phyloP scores from a whole-genome alignment of 2,113 vertebrate genomes.

The Aplodontia rufa region DNA sequence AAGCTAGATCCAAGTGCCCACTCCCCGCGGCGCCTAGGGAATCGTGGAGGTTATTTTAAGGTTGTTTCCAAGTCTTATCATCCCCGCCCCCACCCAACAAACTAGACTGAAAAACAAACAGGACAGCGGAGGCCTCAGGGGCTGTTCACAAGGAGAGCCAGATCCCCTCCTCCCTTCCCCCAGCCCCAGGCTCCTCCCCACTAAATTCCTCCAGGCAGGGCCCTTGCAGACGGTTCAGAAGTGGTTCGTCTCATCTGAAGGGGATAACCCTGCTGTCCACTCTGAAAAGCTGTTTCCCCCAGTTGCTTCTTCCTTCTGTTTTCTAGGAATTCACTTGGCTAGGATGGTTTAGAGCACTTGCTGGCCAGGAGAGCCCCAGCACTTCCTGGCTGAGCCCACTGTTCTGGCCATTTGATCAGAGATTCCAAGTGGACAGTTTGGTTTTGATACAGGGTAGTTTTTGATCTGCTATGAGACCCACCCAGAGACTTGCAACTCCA shows the following conservation, averaged over 20 bases:
- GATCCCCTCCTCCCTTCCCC: not conserved
- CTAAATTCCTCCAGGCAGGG: constrained; percentile 40
- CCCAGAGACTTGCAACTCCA: not conserved
- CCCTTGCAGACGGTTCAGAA: not conserved
- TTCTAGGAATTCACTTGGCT: not conserved
- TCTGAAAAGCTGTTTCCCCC: not conserved
- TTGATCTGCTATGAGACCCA: not conserved
- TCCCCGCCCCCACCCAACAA: constrained; percentile 56
- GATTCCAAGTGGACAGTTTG: not conserved
- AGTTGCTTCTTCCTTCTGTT: not conserved
- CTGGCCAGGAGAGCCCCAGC: not conserved
- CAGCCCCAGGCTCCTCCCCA: not conserved
- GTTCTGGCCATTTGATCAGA: not conserved
- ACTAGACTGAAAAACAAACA: constrained; percentile 76
- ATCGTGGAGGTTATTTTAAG: constrained; percentile 68
- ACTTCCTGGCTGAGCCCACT: not conserved
- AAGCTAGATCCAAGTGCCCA: not conserved
- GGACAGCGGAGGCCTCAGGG: not conserved
- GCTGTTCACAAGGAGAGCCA: constrained; percentile 53
- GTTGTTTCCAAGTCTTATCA: constrained; percentile 68
- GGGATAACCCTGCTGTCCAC: not conserved
- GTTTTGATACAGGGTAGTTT: not conserved
- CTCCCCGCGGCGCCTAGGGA: not conserved
- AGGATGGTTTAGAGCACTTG: not conserved
- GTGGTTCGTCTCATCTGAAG: not conserved